Base-by-base conservation (phyloP, 2,888 invertebrate genomes). In the Drosophila algonquin region DNA sequence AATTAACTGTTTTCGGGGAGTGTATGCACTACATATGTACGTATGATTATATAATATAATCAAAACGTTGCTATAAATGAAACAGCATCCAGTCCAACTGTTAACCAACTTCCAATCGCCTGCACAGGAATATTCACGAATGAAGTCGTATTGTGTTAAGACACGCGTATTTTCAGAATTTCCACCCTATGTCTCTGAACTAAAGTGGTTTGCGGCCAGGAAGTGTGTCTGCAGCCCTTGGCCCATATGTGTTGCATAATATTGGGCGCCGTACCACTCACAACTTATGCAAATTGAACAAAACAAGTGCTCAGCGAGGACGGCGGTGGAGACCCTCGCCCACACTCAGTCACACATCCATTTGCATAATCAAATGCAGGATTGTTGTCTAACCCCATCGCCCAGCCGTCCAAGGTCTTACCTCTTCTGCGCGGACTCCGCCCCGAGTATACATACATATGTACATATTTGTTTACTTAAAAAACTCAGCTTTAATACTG, bases 331-430 rank as follows among this genome's bases (percentile, higher is more conserved):
- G 16, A 24, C 47, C 16, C 57, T 48, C 52, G 30, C 10, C 40
- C 10, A 27, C 48, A 18, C 64, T 14, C 27, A 40, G 46, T 10
- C 48, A 18, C 59, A 27, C 45, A 59, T 46, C 63, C 65, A 85
- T 86, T 86, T 88, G 81, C 87, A 88, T 83, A 83, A 88, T 88
- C 89, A 88, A 87, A 88, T 88, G 84, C 67, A 84, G 88, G 84
- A 88, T 81, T 86, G 83, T 76, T 78, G 74, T 58, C 68, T 48
- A 46, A 40, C 75, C 51, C 51, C 63, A 24, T 16, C n/a, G 48
- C 52, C 21, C 47, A 30, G 53, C 16, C 16, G n/a, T 16, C 12
- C 48, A 57, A 57, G 57, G 65, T 57, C 73, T 46, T 10, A 46
- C 40, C 58, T 51, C 63, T 47, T 47, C 45, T 57, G 32, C 53